A percentile compares a stretch with the other conserved stretches of the same genome.
Conservation (phyloP, 30 jellyfish, hydroid and myxozoan species). For the Chrysaora quinquecirrha region DNA sequence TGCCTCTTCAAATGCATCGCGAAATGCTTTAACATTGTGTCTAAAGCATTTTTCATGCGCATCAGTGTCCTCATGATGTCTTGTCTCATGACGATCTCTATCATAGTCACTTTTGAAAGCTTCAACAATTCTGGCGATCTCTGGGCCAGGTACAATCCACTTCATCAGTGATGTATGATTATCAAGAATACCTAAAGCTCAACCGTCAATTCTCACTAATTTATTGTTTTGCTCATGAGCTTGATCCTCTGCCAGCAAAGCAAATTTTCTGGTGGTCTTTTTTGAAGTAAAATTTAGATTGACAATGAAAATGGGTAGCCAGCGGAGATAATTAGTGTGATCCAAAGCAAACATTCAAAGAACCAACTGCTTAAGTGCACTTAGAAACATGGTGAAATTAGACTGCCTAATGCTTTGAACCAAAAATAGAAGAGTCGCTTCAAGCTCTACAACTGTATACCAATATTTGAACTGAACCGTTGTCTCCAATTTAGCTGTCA, state of each 20-base stretch:
- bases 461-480: background rate
- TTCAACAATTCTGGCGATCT: slow-evolving; percentile 10
- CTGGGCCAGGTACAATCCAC: slow-evolving; percentile 67
- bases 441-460: slow-evolving; percentile 7
- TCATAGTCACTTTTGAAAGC: background rate
- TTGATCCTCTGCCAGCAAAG: slow-evolving; percentile 17
- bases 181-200: slow-evolving; percentile 44
- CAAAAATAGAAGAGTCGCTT: background rate
- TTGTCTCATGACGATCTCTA: slow-evolving; percentile 9
- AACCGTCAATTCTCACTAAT: slow-evolving; percentile 58
- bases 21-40: slow-evolving; percentile 6
- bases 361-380: background rate
- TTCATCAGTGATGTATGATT: slow-evolving; percentile 29
- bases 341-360: slow-evolving; percentile 37
- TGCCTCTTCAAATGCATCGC: background rate
- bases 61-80: slow-evolving; percentile 50
- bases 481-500: background rate
- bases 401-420: no score
- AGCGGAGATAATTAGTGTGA: slow-evolving; percentile 33
- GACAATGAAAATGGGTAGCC: slow-evolving; percentile 28
- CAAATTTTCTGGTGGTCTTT: slow-evolving; percentile 17
- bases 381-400: background rate
- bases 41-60: slow-evolving; percentile 1
- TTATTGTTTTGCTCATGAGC: no score
- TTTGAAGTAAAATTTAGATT: slow-evolving; percentile 1